These are phyloP conservation scores for Copidosoma floridanum DNA, from an alignment of 1,140 invertebrate genomes.

Conservation along the genomic window DNA sequence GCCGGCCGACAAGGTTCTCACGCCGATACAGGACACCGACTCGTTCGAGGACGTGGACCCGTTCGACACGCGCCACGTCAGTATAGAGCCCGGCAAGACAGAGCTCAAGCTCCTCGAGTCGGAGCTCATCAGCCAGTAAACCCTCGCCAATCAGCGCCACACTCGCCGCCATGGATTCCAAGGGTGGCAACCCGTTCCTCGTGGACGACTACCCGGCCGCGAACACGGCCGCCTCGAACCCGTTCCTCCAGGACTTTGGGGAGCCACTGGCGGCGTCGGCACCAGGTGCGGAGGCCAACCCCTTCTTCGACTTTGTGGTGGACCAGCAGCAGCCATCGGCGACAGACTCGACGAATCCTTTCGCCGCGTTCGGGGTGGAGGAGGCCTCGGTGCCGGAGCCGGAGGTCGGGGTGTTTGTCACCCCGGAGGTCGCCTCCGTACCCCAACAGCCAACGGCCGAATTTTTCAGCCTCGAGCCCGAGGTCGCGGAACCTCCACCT, in stretches of 20 bases:
- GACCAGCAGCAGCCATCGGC: conserved; percentile 45
- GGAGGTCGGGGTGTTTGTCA: conserved; percentile 18
- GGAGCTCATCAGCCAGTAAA: conserved; percentile 51
- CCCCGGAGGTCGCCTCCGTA: conserved; percentile 32
- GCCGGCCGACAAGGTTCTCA: conserved; percentile 51
- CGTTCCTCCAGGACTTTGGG: conserved; percentile 66
- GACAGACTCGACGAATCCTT: conserved; percentile 60
- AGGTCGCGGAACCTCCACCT: background rate
- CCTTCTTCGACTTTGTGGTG: conserved; percentile 63
- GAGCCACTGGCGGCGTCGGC: conserved; percentile 34
- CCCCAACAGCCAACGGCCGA: conserved; percentile 8
- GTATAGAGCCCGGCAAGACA: conserved; percentile 59
- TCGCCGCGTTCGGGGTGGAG: conserved; percentile 56
- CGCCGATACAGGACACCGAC: conserved; percentile 45
- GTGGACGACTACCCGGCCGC: conserved; percentile 63
- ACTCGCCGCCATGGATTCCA: conserved; percentile 63
- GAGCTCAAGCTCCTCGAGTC: conserved; percentile 64
- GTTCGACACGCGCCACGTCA: conserved; percentile 67
- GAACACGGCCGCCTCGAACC: conserved; percentile 60
- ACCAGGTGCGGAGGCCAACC: conserved; percentile 51
- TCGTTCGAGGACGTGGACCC: conserved; percentile 59
- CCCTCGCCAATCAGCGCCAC: conserved; percentile 28
- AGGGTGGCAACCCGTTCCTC: conserved; percentile 72
- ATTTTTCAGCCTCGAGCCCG: conserved; percentile 12
- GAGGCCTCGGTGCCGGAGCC: conserved; percentile 23